Percentiles rank a stretch among this genome's conserved stretches.
Evolutionary conservation across 2,113 vertebrate genomes (phyloP).

Genomic region (Fregata magnificens): DNA sequence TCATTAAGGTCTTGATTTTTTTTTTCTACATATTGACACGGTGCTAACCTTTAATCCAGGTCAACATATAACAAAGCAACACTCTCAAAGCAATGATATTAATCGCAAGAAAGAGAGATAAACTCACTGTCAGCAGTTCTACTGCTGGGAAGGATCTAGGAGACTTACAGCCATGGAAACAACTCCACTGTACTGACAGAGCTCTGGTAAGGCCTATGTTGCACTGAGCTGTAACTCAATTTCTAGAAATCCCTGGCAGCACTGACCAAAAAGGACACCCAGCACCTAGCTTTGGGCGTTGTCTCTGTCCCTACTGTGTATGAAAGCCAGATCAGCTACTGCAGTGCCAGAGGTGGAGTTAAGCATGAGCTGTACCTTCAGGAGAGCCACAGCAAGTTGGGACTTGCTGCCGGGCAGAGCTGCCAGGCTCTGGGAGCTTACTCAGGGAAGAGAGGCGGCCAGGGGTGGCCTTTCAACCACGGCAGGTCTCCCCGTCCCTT

Average conservation of each 20-base stretch:
- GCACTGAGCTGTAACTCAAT: not conserved
- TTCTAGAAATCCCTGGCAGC: not conserved
- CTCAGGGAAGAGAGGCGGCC: not conserved
- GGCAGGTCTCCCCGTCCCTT: fast-evolving
- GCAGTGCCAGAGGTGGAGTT: not conserved
- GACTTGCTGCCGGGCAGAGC: fast-evolving
- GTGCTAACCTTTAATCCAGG: not conserved
- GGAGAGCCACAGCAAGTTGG: not conserved
- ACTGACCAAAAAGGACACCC: not conserved
- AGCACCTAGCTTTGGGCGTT: not conserved
- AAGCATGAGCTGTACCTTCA: not conserved
- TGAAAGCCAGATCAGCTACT: not conserved
- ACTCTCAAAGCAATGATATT: not conserved
- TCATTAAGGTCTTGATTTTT: not conserved
- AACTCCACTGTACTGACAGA: not conserved
- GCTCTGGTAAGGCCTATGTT: not conserved
- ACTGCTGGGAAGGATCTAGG: not conserved
- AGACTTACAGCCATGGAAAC: not conserved
- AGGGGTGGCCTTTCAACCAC: not conserved
- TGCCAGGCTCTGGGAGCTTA: not conserved
- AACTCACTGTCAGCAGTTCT: not conserved
- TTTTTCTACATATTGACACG: not conserved
- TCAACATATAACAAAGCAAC: not conserved
- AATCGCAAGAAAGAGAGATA: not conserved
- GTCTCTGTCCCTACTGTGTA: not conserved